Evolutionary conservation across 2,888 invertebrate species (phyloP).

Genomic region (Xestia ashworthii): DNA sequence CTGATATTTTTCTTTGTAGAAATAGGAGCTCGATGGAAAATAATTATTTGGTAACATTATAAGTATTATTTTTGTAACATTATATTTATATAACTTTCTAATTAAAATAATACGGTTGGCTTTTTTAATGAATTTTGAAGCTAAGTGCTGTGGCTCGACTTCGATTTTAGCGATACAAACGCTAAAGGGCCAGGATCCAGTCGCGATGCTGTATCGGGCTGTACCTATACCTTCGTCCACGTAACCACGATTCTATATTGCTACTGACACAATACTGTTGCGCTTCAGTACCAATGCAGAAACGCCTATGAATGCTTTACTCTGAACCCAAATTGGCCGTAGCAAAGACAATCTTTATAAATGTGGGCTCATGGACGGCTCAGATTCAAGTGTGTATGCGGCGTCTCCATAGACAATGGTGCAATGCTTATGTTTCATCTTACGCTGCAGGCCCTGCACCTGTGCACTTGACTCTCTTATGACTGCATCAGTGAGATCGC

Average conservation of each 20-base stretch:
- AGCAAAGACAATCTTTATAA: neutral
- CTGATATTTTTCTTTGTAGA: slow-evolving; percentile 49
- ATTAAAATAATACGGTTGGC: neutral
- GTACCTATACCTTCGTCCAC: neutral
- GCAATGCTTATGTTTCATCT: neutral
- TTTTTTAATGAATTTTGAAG: neutral
- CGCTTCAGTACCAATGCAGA: neutral
- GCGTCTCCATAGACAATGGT: neutral
- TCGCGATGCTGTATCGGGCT: neutral
- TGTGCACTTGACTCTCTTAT: neutral
- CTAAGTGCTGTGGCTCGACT: neutral
- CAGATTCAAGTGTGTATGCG: neutral
- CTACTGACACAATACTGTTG: neutral
- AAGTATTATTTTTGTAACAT: neutral
- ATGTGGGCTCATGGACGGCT: neutral
- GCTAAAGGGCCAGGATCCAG: neutral
- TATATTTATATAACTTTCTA: neutral
- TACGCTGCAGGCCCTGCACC: neutral
- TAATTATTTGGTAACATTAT: neutral
- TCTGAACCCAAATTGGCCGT: neutral
- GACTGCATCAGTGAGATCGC: neutral
- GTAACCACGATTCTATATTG: neutral
- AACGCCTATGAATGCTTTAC: neutral
- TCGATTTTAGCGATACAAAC: neutral
- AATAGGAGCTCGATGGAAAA: neutral